phyloP scores from a whole-genome alignment of 1,140 invertebrate species.

The Zaprionus ornatus region DNA sequence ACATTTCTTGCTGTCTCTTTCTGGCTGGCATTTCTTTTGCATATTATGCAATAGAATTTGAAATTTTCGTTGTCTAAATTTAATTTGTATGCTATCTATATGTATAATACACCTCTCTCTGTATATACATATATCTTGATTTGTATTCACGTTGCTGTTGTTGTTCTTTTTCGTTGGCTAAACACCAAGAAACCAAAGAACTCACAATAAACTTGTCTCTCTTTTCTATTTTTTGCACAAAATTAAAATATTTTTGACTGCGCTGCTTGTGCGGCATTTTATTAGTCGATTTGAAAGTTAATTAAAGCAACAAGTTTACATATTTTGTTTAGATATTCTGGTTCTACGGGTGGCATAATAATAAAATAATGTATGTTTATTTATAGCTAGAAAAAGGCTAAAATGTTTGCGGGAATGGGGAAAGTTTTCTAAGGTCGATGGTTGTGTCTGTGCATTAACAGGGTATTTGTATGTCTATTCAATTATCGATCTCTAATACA shows the following conservation, averaged over 20 bases:
- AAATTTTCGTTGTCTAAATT: conserved; percentile 55
- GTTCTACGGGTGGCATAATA: not conserved
- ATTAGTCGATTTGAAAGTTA: conserved; percentile 34
- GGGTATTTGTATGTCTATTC: not conserved
- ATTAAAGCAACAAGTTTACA: conserved; percentile 27
- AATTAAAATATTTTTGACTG: conserved; percentile 5
- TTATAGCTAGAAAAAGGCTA: conserved; percentile 16
- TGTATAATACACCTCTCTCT: not conserved
- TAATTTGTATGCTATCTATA: conserved; percentile 50
- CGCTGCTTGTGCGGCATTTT: conserved; percentile 26
- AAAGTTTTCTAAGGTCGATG: not conserved
- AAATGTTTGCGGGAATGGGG: not conserved
- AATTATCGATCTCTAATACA: not conserved
- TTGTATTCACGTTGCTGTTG: conserved; percentile 13
- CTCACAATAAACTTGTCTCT: conserved; percentile 13
- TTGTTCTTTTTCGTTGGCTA: conserved; percentile 46
- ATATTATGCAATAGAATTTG: conserved; percentile 52
- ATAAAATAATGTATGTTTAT: conserved; percentile 1
- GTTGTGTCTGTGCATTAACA: not conserved
- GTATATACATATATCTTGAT: conserved; percentile 16
- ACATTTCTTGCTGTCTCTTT: not conserved
- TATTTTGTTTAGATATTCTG: conserved; percentile 16
- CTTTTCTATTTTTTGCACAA: not conserved
- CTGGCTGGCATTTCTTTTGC: conserved; percentile 17
- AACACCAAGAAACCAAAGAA: conserved; percentile 45